Evolutionary conservation across 2,797 vertebrate genomes (phyloP).

Genomic region (Enteromius unitaeniatus): DNA sequence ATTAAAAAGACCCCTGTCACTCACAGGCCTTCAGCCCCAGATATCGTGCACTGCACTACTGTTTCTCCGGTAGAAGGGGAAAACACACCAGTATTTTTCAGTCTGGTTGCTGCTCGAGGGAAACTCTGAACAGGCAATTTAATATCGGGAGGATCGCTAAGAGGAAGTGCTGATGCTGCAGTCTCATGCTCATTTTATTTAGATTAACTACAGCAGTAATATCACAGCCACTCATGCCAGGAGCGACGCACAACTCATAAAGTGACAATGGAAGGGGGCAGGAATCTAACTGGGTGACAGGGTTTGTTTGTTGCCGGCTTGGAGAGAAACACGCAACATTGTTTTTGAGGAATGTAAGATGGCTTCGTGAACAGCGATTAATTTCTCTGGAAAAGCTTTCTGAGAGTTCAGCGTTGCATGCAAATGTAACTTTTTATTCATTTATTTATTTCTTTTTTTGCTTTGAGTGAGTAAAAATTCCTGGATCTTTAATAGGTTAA

Average conservation of each 20-base stretch:
- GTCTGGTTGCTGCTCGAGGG: slow-evolving; percentile 67
- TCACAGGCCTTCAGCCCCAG: slow-evolving; percentile 55
- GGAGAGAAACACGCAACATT: slow-evolving; percentile 14
- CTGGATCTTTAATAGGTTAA: slow-evolving; percentile 46
- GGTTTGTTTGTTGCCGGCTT: slow-evolving; percentile 29
- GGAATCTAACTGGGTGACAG: slow-evolving; percentile 50
- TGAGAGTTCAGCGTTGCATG: not conserved
- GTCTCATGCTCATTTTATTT: slow-evolving; percentile 77
- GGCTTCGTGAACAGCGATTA: slow-evolving; percentile 2
- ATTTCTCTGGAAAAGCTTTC: slow-evolving; percentile 23
- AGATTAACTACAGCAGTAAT: slow-evolving; percentile 77
- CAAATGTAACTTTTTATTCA: not conserved
- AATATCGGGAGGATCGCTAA: slow-evolving; percentile 71
- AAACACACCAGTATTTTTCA: slow-evolving; percentile 67
- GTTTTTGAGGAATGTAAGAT: slow-evolving; percentile 37
- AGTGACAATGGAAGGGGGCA: slow-evolving; percentile 67
- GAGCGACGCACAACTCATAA: slow-evolving; percentile 73
- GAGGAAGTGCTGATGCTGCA: slow-evolving; percentile 76
- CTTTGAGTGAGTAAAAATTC: slow-evolving; percentile 63
- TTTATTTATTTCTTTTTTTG: slow-evolving; percentile 26
- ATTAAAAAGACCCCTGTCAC: slow-evolving; percentile 60
- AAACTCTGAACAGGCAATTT: slow-evolving; percentile 75
- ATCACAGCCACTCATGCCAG: slow-evolving; percentile 71
- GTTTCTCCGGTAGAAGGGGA: slow-evolving; percentile 44
- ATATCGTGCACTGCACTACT: slow-evolving; percentile 60